phyloP scores from a whole-genome alignment of 2,113 vertebrate species.

The Amphilophus citrinellus region DNA sequence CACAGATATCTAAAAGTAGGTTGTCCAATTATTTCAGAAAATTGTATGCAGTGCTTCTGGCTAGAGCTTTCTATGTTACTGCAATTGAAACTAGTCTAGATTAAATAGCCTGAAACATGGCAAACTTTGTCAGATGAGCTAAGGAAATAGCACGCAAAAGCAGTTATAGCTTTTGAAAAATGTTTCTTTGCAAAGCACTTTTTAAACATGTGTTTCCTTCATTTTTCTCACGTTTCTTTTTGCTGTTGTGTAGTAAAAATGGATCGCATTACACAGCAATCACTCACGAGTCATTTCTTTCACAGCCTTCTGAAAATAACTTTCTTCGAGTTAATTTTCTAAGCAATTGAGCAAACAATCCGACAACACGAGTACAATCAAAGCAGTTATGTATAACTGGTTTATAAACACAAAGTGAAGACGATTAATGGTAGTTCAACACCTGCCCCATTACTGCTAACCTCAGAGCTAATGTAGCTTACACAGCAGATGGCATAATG shows the following conservation, averaged over 20 bases:
- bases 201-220: slow-evolving; percentile 22
- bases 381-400: slow-evolving; percentile 26
- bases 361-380: neutral
- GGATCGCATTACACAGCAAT: neutral
- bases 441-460: slow-evolving; percentile 57
- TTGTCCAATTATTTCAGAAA: slow-evolving; percentile 69
- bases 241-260: neutral
- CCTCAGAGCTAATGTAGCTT: slow-evolving; percentile 66
- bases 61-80: slow-evolving; percentile 34
- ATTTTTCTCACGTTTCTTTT: neutral
- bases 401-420: slow-evolving; percentile 42
- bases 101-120: slow-evolving; percentile 49
- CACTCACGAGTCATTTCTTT: neutral
- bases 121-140: slow-evolving; percentile 39
- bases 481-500: slow-evolving; percentile 63
- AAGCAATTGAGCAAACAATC: slow-evolving; percentile 1
- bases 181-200: slow-evolving; percentile 30
- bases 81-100: slow-evolving; percentile 24
- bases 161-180: slow-evolving; percentile 25
- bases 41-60: slow-evolving; percentile 60
- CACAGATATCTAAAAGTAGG: slow-evolving; percentile 56
- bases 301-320: neutral
- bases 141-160: slow-evolving; percentile 36
- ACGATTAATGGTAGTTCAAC: slow-evolving; percentile 61
- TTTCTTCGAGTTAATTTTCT: neutral